Conservation (phyloP, 2,888 invertebrate species). For the Odontocolon sp. region DNA sequence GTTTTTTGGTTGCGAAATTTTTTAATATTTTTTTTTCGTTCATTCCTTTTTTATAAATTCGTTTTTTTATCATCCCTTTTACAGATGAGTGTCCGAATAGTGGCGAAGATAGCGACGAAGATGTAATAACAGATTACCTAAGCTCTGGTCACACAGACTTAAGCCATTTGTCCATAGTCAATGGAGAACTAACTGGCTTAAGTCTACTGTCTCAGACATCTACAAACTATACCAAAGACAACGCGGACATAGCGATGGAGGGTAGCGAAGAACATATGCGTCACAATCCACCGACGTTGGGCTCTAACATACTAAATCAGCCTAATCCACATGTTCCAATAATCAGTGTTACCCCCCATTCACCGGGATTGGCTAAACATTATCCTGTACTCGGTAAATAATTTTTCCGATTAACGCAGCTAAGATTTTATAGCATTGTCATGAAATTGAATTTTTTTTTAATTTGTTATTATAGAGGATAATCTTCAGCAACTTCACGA, state of each 20-base stretch:
- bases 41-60: not conserved
- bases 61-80: conserved; percentile 12
- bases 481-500: conserved; percentile 89
- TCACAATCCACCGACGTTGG: conserved; percentile 64
- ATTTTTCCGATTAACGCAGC: no score
- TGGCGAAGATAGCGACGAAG: conserved; percentile 89
- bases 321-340: conserved; percentile 86
- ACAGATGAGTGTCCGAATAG: conserved; percentile 87
- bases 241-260: conserved; percentile 73
- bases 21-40: not conserved
- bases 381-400: conserved; percentile 84
- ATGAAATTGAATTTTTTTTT: conserved; percentile 62
- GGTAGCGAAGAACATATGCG: conserved; percentile 66
- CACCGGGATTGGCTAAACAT: conserved; percentile 87
- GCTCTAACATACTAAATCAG: conserved; percentile 71
- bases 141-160: conserved; percentile 75
- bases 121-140: conserved; percentile 90
- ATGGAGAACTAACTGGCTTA: conserved; percentile 68
- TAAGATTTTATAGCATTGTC: no score
- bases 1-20: not conserved
- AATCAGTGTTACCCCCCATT: conserved; percentile 94
- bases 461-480: conserved; percentile 83
- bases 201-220: conserved; percentile 67
- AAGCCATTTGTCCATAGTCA: conserved; percentile 71
- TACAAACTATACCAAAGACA: conserved; percentile 76